Base-by-base conservation (phyloP, 2,888 invertebrate species). In the Timema podura region DNA sequence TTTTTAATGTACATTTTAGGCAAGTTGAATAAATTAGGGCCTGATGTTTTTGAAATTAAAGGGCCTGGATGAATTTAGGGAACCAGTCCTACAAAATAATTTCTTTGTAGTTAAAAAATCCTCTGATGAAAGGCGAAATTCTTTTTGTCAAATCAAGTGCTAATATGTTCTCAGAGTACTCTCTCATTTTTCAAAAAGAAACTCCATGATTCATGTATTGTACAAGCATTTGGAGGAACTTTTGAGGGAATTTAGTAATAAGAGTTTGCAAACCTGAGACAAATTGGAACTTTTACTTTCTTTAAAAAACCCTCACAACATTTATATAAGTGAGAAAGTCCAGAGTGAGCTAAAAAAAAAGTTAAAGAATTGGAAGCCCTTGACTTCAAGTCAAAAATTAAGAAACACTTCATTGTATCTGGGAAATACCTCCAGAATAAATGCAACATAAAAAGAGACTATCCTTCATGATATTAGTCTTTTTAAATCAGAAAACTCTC, bases 341-440 rank as follows among this genome's bases (percentile, higher is more conserved):
- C n/a, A n/a, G 61, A 61, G 45, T 61, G 30, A 61, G 61, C 61
- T 61, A n/a, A n/a, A 44, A 61, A 61, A 61, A 61, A 61, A 61
- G 61, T 61, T 61, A 54, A 54, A 54, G 61, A 61, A 7, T 8
- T 59, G 7, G 15, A 59, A 59, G 59, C 59, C 3, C 61, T 61
- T 45, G 45, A 1, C 61, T 61, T 61, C 30, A 61, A 61, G 61
- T 59, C 59, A 5, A 59, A 61, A 61, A 45, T 5, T 8, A 5
- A 61, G 45, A 61, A 61, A 61, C 6, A 61, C 61, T 61, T 61
- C 6, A 61, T 61, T 61, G 61, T 61, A 45, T 61, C 61, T 5
- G 30, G 61, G 30, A 61, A 61, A 61, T 61, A 61, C 61, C 61
- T 61, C 8, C 61, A 61, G 61, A 5, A 61, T 8, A 61, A 5